Evolutionary conservation across 2,888 invertebrate species (phyloP), one percentile per base, ranked within the genome.

Genomic region (Aromia moschata): DNA sequence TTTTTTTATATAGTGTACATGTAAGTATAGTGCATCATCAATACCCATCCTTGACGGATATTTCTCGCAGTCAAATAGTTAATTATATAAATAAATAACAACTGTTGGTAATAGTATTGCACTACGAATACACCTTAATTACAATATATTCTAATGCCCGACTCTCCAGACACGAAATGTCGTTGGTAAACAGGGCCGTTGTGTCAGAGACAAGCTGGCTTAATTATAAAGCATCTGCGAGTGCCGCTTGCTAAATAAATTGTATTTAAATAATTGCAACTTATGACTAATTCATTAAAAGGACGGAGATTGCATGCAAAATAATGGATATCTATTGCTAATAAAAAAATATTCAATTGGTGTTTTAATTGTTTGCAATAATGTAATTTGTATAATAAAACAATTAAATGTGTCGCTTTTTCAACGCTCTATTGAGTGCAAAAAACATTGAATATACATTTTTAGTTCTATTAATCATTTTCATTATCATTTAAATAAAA

Each of bases 211-310:
- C 3, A 5, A 25, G 4, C 7, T 25, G 7, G 7, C 25, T 31
- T 31, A 46, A 46, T 31, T 43, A 43, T 43, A 17, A 1, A 43
- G 11, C n/a, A n/a, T 20, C 20, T 43, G 12, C 20, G 20, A 20
- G 43, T 18, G n/a, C n/a, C n/a, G n/a, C n/a, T 44, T 30, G 30
- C 44, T 44, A 44, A 9, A n/a, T 41, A 41, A 44, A 44, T 44
- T 30, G 25, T 30, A 44, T 44, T 30, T 30, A 44, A 30, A 44
- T 44, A 44, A 12, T 1, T 18, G n/a, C 14, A 14, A 1, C 14
- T 44, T 25, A 44, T 44, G 25, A 30, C 14, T 44, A 44, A 44
- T 44, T 44, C 44, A 44, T 25, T 44, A 30, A 20, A 44, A 44
- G 18, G 1, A 30, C 31, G 7, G 15, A 44, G 14, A 15, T 14